Base-by-base conservation (phyloP, 2,888 invertebrate genomes). In the Drosophila prolongata region DNA sequence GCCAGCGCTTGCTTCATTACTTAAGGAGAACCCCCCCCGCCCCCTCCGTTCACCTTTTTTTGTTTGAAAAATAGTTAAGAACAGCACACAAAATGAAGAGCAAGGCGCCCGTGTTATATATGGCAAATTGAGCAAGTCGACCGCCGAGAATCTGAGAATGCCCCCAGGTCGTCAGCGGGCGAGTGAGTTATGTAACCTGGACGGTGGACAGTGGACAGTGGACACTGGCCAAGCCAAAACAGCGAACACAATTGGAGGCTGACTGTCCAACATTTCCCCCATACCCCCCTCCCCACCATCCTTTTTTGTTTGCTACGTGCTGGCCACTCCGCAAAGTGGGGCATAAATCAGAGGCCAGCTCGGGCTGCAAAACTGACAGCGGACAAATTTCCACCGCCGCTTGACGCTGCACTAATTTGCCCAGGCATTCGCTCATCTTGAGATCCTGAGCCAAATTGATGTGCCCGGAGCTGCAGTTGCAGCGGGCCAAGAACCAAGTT, bases 341-440 rank as follows among this genome's bases (percentile, higher is more conserved):
- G 79, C 89, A 84, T 84, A 84, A 84, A 84, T 84, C 83, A 84
- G 82, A 60, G 79, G 68, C 46, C 65, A 66, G 65, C 66, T 73
- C 82, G 46, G 86, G 75, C 86, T 69, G 79, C 86, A 89, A 75
- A 83, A 77, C 83, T 84, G 83, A 84, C 83, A 84, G 89, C 83
- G 88, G 89, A 84, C 83, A 84, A 84, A 84, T 84, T 84, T 88
- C 62, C 72, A 66, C 64, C 71, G 80, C 84, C 84, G 84, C 84
- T 83, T 80, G 87, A 74, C 83, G 89, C 77, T 84, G 83, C 89
- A 87, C 89, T 84, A 84, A 84, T 84, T 84, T 84, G 89, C 88
- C 87, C 79, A 81, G 89, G 86, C 86, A 81, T 89, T 83, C 89
- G 88, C 88, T 74, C 84, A 74, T 79, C 77, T 75, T 71, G 47